Evolutionary conservation across 2,888 invertebrate species (phyloP).

Genomic region (Agrilus mali): DNA sequence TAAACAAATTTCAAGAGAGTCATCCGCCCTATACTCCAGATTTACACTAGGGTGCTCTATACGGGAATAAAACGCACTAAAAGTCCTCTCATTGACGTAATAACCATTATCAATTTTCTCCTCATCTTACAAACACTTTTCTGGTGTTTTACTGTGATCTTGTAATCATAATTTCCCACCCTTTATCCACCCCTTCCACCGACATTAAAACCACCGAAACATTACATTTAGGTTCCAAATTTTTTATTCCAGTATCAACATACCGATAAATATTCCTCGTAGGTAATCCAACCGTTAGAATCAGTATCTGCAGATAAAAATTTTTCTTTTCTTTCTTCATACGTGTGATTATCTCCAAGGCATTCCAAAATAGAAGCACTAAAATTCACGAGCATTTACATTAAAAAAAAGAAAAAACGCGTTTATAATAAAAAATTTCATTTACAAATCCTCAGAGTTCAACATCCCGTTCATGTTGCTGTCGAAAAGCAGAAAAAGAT

Average conservation of each 20-base stretch:
- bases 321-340: conserved; percentile 38
- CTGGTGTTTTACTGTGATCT: no score
- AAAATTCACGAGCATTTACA: conserved; percentile 3
- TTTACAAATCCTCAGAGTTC: conserved; percentile 39
- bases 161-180: no score
- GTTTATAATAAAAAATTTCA: conserved; percentile 23
- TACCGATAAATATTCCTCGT: conserved; percentile 43
- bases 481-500: conserved; percentile 42
- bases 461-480: conserved; percentile 46
- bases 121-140: no score
- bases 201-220: no score
- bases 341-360: conserved; percentile 39
- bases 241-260: conserved; percentile 8
- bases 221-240: no score
- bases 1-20: no score
- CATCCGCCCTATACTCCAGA: no score
- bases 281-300: conserved; percentile 44
- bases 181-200: no score
- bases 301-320: conserved; percentile 39
- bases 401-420: neutral
- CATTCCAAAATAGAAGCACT: conserved; percentile 39
- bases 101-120: no score
- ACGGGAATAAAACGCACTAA: no score
- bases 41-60: no score
- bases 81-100: no score